Base-by-base conservation (phyloP, 2,888 invertebrate genomes). In the Caenorhabditis angaria region DNA sequence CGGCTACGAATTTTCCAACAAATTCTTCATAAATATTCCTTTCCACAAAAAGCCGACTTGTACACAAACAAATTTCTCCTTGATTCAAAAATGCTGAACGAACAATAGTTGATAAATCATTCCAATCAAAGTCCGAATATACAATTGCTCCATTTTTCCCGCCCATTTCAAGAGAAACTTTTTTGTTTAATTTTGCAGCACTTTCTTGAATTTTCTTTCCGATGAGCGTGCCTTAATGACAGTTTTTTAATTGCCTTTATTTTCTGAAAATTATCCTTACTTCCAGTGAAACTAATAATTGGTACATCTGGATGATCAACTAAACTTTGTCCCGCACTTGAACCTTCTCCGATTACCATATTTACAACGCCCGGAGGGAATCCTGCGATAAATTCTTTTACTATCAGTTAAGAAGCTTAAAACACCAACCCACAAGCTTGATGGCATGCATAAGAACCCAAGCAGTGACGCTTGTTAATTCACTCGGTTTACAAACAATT, bases 141-240 rank as follows among this genome's bases (percentile, higher is more conserved):
- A 91, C 88, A 12, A 91, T 88, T 8, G 89, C 90, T 1, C 90
- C 88, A 84, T 91, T 91, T 82, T 91, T 91, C 0, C 91, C 91
- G 29, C 91, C 91, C 85, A 91, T 88, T 88, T 91, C 91, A 18
- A 91, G 84, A 3, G 90, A 91, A 0, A 91, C 83, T 83, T 90
- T 91, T 82, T 91, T 91, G 77, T 88, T 87, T 64, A 87, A 58
- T 2, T 88, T 88, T 1, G 90, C 85, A 25, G 80, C 72, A 18
- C 78, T 41, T 35, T 77, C 77, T n/a, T 76, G 83, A 25, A 85
- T 85, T 53, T 70, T 70, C 69, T 81, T 83, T 0, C 85, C 85
- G 28, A 85, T 70, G 5, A 69, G 14, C 3, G 83, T 83, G 56
- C 79, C 77, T 77, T 4, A 50, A 24, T 5, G 4, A 61, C 22